Evolutionary conservation across 2,888 invertebrate genomes (phyloP).

Genomic region (Dioctria linearis): DNA sequence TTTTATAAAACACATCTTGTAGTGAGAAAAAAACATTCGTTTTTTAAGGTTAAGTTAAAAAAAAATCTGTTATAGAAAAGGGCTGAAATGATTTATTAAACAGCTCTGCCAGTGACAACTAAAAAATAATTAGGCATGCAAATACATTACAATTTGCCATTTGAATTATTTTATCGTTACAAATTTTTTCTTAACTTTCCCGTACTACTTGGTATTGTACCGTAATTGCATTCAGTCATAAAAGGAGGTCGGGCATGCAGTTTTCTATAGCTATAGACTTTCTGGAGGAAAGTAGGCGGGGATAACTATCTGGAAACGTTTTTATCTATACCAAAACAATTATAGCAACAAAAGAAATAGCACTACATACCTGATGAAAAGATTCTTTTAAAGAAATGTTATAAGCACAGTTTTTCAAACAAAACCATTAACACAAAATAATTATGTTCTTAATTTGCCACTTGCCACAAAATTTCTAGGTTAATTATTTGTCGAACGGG

Average conservation of each 20-base stretch:
- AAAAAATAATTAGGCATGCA: background rate
- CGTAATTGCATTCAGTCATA: constrained; percentile 10
- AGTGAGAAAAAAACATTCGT: background rate
- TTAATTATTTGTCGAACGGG: background rate
- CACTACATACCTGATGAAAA: constrained; percentile 15
- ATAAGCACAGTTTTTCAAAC: background rate
- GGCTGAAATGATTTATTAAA: no score
- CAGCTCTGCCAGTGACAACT: background rate
- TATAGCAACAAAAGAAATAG: background rate
- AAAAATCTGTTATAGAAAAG: no score
- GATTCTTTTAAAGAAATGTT: constrained; percentile 16
- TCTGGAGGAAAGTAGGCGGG: constrained; percentile 13
- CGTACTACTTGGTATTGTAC: background rate
- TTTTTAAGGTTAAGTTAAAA: constrained; percentile 10
- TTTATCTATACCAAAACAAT: background rate
- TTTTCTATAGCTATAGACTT: background rate
- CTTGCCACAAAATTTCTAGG: constrained; percentile 8
- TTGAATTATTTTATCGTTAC: background rate
- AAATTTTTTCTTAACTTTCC: background rate
- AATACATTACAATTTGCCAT: background rate
- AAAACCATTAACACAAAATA: constrained; percentile 33
- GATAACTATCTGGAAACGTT: background rate
- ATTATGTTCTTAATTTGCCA: background rate
- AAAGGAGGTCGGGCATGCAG: constrained; percentile 36
- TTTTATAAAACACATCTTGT: no score